These are phyloP conservation scores for Microctonus hyperodae DNA, from an alignment of 2,888 invertebrate genomes.

Conservation along the genomic window DNA sequence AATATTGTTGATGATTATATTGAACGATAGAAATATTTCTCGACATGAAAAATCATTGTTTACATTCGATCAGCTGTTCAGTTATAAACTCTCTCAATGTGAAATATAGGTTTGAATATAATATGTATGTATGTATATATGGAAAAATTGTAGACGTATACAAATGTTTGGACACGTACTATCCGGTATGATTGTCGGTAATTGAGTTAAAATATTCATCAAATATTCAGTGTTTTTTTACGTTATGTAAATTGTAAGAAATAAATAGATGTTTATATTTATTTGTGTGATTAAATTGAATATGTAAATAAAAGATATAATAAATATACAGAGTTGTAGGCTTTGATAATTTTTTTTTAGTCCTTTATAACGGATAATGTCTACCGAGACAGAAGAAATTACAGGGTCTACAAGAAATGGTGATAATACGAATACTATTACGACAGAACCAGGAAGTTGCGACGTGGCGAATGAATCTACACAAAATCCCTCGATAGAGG, in stretches of 20 bases:
- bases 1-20: no score
- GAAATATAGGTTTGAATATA: not conserved
- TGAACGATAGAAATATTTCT: no score
- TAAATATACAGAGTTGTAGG: not conserved
- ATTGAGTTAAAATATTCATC: not conserved
- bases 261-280: no score
- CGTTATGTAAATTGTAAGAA: no score
- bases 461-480: constrained; percentile 53
- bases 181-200: not conserved
- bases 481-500: constrained; percentile 48
- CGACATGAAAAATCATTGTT: not conserved
- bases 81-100: not conserved
- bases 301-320: not conserved
- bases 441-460: constrained; percentile 47
- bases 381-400: constrained; percentile 48
- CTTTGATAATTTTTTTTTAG: constrained; percentile 8
- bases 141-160: not conserved
- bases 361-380: constrained; percentile 52
- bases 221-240: no score
- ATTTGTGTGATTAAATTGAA: not conserved
- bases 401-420: constrained; percentile 53
- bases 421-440: constrained; percentile 48
- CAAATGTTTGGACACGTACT: not conserved
- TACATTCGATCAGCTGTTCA: not conserved
- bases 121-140: no score